These are phyloP conservation scores for Onthophagus taurus DNA, from an alignment of 1,140 invertebrate genomes.

Conservation along the genomic window DNA sequence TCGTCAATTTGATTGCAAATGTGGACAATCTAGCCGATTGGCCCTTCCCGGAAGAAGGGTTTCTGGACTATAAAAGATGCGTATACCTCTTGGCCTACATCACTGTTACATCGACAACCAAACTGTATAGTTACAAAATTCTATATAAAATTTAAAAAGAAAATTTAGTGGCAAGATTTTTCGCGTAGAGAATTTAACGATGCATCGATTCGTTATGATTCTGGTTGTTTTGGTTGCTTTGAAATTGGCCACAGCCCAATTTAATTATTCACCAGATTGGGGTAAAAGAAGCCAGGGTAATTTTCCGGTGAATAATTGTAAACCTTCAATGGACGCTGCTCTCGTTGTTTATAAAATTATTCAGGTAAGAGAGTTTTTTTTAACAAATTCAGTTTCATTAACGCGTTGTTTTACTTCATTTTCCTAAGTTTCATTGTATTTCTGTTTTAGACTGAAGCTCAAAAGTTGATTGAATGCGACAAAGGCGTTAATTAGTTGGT, in stretches of 20 bases:
- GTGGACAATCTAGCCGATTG: too few species aligned
- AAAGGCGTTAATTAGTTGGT: too few species aligned
- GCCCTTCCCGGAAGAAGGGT: too few species aligned
- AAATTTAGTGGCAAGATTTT: too few species aligned
- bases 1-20: too few species aligned
- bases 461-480: background rate
- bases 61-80: too few species aligned
- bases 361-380: background rate
- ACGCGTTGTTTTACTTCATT: background rate
- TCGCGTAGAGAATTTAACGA: too few species aligned
- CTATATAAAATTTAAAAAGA: too few species aligned
- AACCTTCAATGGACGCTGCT: background rate
- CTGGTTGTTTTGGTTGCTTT: background rate
- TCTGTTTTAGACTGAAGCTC: background rate
- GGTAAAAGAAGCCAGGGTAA: background rate
- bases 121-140: too few species aligned
- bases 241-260: background rate
- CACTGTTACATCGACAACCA: too few species aligned
- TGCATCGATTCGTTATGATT: background rate
- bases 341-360: background rate
- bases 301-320: background rate
- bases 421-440: background rate
- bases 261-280: background rate
- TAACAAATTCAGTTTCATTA: too few species aligned
- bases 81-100: too few species aligned